A percentile compares a stretch with the other conserved stretches of the same genome.
phyloP scores from a whole-genome alignment of 2,888 invertebrate species.

The Lysandra coridon region DNA sequence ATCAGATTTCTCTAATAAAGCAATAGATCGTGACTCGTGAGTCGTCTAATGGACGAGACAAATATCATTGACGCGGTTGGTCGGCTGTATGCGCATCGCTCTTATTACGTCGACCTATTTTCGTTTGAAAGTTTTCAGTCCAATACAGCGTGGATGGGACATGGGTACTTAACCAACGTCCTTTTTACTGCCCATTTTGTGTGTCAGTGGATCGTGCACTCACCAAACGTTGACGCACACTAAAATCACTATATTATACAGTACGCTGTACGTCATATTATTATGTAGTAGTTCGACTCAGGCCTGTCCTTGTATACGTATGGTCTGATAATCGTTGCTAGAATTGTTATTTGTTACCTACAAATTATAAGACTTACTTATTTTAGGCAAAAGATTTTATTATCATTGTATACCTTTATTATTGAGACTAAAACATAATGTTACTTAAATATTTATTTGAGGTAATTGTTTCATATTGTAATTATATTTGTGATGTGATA shows the following conservation, averaged over 20 bases:
- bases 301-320: too few species aligned
- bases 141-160: not conserved
- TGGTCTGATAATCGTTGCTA: too few species aligned
- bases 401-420: too few species aligned
- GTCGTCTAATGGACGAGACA: constrained; percentile 49
- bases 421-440: too few species aligned
- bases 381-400: too few species aligned
- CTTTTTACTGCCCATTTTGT: constrained; percentile 49
- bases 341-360: too few species aligned
- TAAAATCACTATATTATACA: constrained; percentile 25
- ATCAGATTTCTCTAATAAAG: constrained; percentile 38
- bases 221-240: constrained; percentile 30
- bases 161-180: constrained; percentile 33
- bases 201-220: constrained; percentile 36
- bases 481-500: not conserved
- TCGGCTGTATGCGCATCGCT: constrained; percentile 41
- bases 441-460: too few species aligned
- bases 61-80: constrained; percentile 47
- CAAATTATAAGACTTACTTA: too few species aligned
- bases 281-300: too few species aligned
- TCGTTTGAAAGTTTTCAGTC: constrained; percentile 1
- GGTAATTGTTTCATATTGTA: not conserved
- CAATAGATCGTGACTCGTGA: constrained; percentile 46
- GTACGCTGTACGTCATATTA: not conserved
- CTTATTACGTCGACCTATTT: constrained; percentile 39